Evolutionary conservation across 2,888 invertebrate genomes (phyloP).

Genomic region (Phengaris alcon): DNA sequence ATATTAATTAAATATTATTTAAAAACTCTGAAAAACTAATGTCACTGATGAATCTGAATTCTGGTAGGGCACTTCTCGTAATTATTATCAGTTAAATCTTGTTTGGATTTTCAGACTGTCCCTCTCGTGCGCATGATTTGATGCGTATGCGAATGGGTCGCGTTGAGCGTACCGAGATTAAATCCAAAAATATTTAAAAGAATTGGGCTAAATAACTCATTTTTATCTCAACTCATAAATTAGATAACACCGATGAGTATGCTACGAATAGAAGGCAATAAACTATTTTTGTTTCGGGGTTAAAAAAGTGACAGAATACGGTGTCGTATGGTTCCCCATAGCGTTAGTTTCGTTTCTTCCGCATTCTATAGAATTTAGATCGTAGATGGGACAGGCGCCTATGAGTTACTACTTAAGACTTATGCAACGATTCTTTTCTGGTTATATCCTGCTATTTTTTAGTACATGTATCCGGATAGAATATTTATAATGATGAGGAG

Average conservation of each 20-base stretch:
- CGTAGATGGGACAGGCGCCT: not conserved
- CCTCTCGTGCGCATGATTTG: too few species aligned
- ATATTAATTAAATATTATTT: too few species aligned
- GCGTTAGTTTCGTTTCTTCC: not conserved
- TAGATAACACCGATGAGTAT: not conserved
- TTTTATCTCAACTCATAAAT: conserved; percentile 1
- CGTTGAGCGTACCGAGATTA: not conserved
- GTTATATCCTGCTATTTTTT: not conserved
- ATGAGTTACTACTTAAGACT: not conserved
- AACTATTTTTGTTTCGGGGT: not conserved
- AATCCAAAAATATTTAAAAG: too few species aligned
- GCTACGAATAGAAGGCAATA: not conserved
- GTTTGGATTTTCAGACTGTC: too few species aligned
- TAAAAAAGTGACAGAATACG: not conserved
- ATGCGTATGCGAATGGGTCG: not conserved
- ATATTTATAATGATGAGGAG: not conserved
- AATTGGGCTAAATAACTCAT: not conserved
- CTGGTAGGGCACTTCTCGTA: too few species aligned
- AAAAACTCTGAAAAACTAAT: too few species aligned
- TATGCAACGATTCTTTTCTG: conserved; percentile 1
- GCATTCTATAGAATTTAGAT: not conserved
- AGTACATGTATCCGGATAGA: not conserved
- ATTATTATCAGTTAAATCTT: too few species aligned
- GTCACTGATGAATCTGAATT: too few species aligned
- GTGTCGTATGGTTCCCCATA: not conserved